These are phyloP conservation scores for Heterochromis multidens DNA, from an alignment of 2,113 vertebrate genomes.

Conservation along the genomic window DNA sequence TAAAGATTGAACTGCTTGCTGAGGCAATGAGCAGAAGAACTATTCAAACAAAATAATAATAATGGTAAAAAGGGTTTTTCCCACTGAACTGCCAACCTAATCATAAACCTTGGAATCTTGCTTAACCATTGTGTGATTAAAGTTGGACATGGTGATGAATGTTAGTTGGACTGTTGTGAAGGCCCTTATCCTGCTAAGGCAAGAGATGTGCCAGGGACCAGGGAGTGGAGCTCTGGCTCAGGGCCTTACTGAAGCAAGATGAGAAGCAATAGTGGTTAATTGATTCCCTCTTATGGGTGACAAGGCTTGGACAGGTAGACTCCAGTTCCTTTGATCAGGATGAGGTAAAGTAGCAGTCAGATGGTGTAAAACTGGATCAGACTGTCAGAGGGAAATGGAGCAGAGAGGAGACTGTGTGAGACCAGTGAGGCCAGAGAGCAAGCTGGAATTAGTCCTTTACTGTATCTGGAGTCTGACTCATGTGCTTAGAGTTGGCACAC, in stretches of 20 bases:
- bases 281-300: slow-evolving; percentile 54
- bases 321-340: slow-evolving; percentile 44
- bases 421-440: slow-evolving; percentile 5
- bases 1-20: not conserved
- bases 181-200: not conserved
- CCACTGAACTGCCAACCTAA: not conserved
- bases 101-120: not conserved
- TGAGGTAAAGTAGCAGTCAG: slow-evolving; percentile 39
- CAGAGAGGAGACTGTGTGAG: slow-evolving; percentile 29
- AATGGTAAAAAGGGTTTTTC: not conserved
- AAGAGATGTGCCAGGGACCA: not conserved
- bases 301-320: slow-evolving; percentile 35
- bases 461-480: slow-evolving; percentile 31
- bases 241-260: slow-evolving; percentile 24
- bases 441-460: slow-evolving; percentile 19
- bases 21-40: not conserved
- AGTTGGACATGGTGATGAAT: not conserved
- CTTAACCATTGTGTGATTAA: slow-evolving; percentile 24
- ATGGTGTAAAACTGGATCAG: slow-evolving; percentile 41
- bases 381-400: slow-evolving; percentile 50
- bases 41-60: not conserved
- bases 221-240: slow-evolving; percentile 6
- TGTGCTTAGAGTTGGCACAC: slow-evolving; percentile 18
- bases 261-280: slow-evolving; percentile 47
- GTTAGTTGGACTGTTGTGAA: not conserved